Percentiles rank a stretch among this genome's conserved stretches.
Conservation (phyloP, 2,888 invertebrate species). For the Mystacides longicornis region DNA sequence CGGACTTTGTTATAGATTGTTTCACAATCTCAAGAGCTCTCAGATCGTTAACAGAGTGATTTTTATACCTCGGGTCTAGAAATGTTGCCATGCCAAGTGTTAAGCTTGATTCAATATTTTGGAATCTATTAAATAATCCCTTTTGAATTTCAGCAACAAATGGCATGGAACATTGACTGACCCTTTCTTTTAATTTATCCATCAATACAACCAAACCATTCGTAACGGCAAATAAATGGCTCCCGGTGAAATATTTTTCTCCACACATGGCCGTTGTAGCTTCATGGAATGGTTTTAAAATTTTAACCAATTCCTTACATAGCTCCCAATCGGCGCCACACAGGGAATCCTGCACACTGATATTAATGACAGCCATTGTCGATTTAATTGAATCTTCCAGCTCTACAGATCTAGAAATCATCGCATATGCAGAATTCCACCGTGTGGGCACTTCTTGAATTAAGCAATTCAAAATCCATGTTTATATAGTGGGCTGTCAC, state of each 20-base stretch:
- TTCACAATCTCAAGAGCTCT: neutral
- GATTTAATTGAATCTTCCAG: neutral
- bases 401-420: too few species aligned
- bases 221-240: neutral
- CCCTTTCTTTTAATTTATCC: neutral
- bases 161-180: neutral
- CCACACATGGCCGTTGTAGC: neutral
- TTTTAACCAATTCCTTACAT: neutral
- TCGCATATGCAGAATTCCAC: too few species aligned
- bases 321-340: neutral
- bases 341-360: neutral
- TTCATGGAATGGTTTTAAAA: neutral
- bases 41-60: neutral
- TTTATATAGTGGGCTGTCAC: neutral
- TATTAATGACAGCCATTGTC: neutral
- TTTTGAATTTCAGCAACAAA: neutral
- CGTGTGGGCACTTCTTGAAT: too few species aligned
- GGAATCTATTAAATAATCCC: neutral
- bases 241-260: neutral
- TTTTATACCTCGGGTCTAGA: conserved; percentile 1
- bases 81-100: neutral
- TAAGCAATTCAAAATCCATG: neutral
- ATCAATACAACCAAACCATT: neutral
- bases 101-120: neutral
- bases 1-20: neutral